These are phyloP conservation scores for Stramonita haemastoma DNA, from an alignment of 2,888 invertebrate genomes.

Conservation along the genomic window DNA sequence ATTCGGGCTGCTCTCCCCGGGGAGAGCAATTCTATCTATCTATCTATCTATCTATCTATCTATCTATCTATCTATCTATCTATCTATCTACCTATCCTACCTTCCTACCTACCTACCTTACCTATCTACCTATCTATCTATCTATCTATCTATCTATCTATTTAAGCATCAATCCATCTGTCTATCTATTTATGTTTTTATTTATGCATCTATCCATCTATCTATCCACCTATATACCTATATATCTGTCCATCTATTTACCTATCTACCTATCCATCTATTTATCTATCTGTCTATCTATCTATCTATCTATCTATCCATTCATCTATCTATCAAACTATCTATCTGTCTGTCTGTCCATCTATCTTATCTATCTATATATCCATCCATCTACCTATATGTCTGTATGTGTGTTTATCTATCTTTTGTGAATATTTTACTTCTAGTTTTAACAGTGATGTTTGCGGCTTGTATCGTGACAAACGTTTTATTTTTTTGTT, in stretches of 20 bases:
- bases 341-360: not conserved
- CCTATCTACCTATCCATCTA: not conserved
- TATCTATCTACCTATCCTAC: conserved; percentile 4
- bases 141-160: not conserved
- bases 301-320: not conserved
- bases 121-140: conserved; percentile 1
- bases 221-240: too few relatives aligned
- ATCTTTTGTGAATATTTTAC: too few relatives aligned
- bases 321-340: not conserved
- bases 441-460: too few relatives aligned
- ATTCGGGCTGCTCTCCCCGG: too few relatives aligned
- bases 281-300: not conserved
- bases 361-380: too few relatives aligned
- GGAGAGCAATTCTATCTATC: not conserved
- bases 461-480: too few relatives aligned
- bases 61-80: conserved; percentile 20
- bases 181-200: not conserved
- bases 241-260: not conserved
- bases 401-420: too few relatives aligned
- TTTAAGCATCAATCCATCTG: not conserved
- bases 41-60: not conserved
- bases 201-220: not conserved
- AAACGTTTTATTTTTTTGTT: too few relatives aligned
- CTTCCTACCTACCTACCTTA: not conserved
- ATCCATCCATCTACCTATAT: too few relatives aligned